A percentile compares a stretch with the other conserved stretches of the same genome.
Conservation (phyloP, 92 coral and sea anemone species). For the Porites divaricata region DNA sequence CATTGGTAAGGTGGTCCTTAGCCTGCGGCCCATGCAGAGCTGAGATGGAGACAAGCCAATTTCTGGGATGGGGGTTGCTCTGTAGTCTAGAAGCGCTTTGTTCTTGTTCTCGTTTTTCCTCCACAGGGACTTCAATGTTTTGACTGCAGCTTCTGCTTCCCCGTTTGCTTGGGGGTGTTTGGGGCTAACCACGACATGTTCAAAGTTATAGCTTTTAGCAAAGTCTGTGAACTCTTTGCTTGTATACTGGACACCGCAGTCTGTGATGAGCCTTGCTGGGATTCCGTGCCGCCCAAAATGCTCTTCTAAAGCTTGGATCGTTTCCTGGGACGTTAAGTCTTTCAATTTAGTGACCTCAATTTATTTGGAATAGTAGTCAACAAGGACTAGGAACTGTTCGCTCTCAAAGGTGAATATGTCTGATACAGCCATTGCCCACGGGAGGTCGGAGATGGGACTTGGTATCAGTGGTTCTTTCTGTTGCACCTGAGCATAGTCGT, state of each 20-base stretch:
- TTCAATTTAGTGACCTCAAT: conserved; percentile 56
- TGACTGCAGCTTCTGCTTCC: conserved; percentile 57
- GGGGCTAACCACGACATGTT: conserved; percentile 37
- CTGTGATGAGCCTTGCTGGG: conserved; percentile 35
- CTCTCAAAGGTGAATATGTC: conserved; percentile 67
- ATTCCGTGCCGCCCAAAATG: conserved; percentile 60
- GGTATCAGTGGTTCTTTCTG: conserved; percentile 69
- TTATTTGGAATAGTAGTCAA: conserved; percentile 71
- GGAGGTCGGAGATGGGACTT: conserved; percentile 54
- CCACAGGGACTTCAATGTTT: conserved; percentile 32
- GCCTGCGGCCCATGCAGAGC: conserved; percentile 61
- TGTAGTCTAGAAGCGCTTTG: conserved; percentile 56
- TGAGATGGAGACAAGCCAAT: conserved; percentile 59
- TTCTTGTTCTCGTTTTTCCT: conserved; percentile 59
- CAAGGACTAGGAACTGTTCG: conserved; percentile 46
- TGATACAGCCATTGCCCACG: conserved; percentile 66
- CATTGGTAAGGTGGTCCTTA: conserved; percentile 49
- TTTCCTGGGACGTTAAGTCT: conserved; percentile 43
- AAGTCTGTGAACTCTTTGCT: conserved; percentile 17
- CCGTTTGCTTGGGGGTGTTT: conserved; percentile 35
- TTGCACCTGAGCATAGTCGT: conserved; percentile 49
- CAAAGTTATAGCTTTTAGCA: conserved; percentile 10
- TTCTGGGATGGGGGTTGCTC: conserved; percentile 60
- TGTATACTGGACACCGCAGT: conserved; percentile 45
- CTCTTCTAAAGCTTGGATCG: conserved; percentile 41